Evolutionary conservation across 2,888 invertebrate species (phyloP).

Genomic region (Temnothorax rugatulus): DNA sequence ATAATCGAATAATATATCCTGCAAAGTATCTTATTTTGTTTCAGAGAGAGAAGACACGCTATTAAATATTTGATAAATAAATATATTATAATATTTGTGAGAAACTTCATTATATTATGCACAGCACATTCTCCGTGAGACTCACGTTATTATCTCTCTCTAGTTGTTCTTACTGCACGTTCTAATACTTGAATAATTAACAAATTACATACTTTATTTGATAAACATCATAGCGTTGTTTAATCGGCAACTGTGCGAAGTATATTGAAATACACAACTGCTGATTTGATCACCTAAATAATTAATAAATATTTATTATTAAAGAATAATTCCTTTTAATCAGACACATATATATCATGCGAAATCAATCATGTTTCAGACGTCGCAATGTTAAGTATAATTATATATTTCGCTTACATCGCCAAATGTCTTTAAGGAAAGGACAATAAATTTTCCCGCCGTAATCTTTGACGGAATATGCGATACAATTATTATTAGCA

Average conservation of each 20-base stretch:
- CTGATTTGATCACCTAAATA: slow-evolving; percentile 43
- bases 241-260: slow-evolving; percentile 14
- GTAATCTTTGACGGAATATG: slow-evolving; percentile 68
- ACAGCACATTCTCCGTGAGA: background rate
- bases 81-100: slow-evolving; percentile 11
- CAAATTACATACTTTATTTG: background rate
- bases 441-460: slow-evolving; percentile 72
- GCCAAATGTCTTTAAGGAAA: slow-evolving; percentile 72
- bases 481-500: slow-evolving; percentile 70
- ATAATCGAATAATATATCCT: background rate
- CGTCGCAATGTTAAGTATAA: background rate
- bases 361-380: background rate
- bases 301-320: background rate
- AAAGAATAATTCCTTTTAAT: background rate
- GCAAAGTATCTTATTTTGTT: background rate
- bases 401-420: slow-evolving; percentile 63
- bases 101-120: background rate
- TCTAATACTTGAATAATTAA: background rate
- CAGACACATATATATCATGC: background rate
- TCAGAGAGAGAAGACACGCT: background rate
- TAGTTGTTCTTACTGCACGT: background rate
- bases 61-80: background rate
- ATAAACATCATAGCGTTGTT: background rate
- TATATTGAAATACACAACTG: slow-evolving; percentile 36
- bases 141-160: background rate